These are phyloP conservation scores for Ptilonorhynchus violaceus DNA, from an alignment of 2,113 vertebrate species.

Conservation along the genomic window DNA sequence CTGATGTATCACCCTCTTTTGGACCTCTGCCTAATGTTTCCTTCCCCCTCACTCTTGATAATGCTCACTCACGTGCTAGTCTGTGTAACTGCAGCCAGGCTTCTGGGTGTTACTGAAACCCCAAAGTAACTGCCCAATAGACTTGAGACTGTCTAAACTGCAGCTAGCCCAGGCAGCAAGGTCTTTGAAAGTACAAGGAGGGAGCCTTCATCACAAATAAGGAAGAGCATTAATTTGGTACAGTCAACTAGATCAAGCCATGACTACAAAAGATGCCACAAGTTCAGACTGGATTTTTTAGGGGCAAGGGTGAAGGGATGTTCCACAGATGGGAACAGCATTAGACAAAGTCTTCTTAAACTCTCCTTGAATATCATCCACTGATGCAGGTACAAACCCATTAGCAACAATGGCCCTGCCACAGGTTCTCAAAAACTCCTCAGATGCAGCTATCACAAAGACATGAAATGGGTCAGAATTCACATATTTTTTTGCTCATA, in stretches of 20 bases:
- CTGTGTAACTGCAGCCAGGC: not conserved
- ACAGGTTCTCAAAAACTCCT: not conserved
- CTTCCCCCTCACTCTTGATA: constrained; percentile 21
- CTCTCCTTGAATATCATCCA: not conserved
- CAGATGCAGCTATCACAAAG: not conserved
- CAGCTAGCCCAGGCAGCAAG: not conserved
- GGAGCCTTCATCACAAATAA: not conserved
- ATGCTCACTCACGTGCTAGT: not conserved
- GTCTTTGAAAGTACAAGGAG: not conserved
- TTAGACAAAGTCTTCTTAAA: not conserved
- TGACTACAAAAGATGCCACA: not conserved
- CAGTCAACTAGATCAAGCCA: not conserved
- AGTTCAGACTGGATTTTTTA: not conserved
- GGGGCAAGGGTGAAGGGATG: not conserved
- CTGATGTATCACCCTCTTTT: not conserved
- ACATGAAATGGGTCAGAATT: not conserved
- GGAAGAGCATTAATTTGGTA: not conserved
- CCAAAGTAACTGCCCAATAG: not conserved
- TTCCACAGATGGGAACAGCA: not conserved
- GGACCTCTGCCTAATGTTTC: constrained; percentile 15
- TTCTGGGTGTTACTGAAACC: not conserved
- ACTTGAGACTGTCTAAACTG: not conserved
- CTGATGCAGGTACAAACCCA: not conserved
- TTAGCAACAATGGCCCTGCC: rapidly evolving
- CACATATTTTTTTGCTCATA: rapidly evolving